These are phyloP conservation scores for Gorsachius goisagi DNA, from an alignment of 2,113 vertebrate species.

Conservation along the genomic window DNA sequence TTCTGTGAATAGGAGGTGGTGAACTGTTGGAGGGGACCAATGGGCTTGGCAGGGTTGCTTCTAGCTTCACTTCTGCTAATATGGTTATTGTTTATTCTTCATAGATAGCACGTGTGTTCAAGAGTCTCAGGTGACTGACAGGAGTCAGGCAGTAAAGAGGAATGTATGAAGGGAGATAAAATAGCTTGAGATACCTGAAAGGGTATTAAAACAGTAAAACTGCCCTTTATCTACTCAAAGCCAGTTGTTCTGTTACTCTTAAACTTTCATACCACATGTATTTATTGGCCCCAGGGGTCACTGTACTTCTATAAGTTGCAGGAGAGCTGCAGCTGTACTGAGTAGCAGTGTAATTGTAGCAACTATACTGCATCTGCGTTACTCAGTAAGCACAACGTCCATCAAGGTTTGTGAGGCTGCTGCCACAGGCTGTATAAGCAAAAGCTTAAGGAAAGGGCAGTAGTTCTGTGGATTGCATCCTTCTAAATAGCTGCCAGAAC, in stretches of 20 bases:
- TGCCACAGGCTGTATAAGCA: neutral
- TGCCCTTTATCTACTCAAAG: neutral
- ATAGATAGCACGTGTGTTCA: neutral
- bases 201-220: neutral
- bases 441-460: neutral
- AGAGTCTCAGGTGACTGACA: neutral
- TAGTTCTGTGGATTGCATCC: neutral
- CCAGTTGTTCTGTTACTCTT: neutral
- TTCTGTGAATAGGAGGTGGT: neutral
- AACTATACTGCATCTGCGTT: neutral
- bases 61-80: neutral
- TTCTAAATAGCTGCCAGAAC: neutral
- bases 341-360: neutral
- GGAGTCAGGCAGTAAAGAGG: neutral
- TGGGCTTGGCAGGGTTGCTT: neutral
- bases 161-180: neutral
- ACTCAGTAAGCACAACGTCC: neutral
- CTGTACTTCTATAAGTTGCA: neutral
- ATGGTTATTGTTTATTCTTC: neutral
- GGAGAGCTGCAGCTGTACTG: neutral
- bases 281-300: neutral
- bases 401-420: neutral
- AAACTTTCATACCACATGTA: neutral
- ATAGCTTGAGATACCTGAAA: neutral
- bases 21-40: neutral